Percentiles rank a stretch among this genome's conserved stretches.
phyloP scores from a whole-genome alignment of 2,888 invertebrate genomes.

The Agrotis exclamationis region DNA sequence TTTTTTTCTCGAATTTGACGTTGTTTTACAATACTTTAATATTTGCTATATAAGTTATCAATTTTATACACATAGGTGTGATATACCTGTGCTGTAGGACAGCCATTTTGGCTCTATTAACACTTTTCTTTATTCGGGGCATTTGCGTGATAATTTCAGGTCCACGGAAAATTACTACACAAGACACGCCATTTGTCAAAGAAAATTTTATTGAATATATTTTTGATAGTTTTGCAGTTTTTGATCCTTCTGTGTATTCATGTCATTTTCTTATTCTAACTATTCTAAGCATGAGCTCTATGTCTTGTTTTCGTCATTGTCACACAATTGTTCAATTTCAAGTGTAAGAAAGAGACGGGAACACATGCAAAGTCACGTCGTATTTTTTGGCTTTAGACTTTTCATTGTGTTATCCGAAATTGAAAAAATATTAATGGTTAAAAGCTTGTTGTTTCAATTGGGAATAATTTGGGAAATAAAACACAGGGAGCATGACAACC shows the following conservation, averaged over 20 bases:
- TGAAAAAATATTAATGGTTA: background rate
- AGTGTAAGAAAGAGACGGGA: background rate
- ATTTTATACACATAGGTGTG: conserved; percentile 33
- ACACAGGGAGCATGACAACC: background rate
- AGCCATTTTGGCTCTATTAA: conserved; percentile 45
- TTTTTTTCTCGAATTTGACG: background rate
- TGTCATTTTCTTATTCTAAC: too few species aligned
- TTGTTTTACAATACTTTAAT: background rate
- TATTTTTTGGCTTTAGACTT: background rate
- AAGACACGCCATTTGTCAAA: background rate
- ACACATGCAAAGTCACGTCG: background rate
- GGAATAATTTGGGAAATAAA: background rate
- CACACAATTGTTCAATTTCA: background rate
- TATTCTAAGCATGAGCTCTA: too few species aligned
- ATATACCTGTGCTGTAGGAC: conserved; percentile 8
- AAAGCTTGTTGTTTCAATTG: background rate
- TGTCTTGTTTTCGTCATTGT: too few species aligned
- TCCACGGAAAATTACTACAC: conserved; percentile 37
- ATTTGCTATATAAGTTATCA: conserved; percentile 26
- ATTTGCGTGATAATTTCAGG: conserved; percentile 42
- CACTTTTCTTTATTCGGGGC: conserved; percentile 45
- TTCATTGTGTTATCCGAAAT: background rate
- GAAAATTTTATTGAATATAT: background rate
- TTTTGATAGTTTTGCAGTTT: background rate
- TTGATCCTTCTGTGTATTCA: too few species aligned